Evolutionary conservation across 2,113 vertebrate species (phyloP).

Genomic region (Pungitius pungitius): DNA sequence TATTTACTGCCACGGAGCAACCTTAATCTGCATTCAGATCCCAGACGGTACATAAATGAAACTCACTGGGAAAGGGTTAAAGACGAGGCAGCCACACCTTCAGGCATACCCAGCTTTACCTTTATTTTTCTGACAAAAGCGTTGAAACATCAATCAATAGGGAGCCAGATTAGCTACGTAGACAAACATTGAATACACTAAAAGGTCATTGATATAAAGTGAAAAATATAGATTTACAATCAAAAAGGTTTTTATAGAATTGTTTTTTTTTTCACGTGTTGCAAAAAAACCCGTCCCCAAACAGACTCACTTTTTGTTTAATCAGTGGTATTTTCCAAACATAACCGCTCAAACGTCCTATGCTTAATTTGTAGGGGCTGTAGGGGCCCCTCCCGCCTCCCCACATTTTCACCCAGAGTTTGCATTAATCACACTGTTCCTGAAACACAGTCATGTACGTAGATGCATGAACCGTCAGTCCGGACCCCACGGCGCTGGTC

Average conservation of each 20-base stretch:
- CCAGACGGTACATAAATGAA: background rate
- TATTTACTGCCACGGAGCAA: background rate
- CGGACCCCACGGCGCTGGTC: too few species aligned
- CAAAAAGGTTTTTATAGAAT: too few species aligned
- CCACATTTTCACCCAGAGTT: background rate
- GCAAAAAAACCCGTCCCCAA: background rate
- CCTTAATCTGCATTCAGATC: background rate
- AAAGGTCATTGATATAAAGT: background rate
- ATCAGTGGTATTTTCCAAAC: background rate
- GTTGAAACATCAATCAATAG: background rate
- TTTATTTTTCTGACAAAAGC: background rate
- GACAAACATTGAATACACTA: background rate
- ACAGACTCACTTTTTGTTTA: background rate
- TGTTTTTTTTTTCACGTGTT: background rate
- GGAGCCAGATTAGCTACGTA: background rate
- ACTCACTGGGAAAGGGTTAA: too few species aligned
- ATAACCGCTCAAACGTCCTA: background rate
- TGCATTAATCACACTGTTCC: background rate
- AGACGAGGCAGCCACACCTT: background rate
- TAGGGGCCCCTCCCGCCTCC: too few species aligned
- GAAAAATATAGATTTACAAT: background rate
- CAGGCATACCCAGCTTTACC: background rate
- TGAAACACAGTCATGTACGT: background rate
- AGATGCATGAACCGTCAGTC: too few species aligned
- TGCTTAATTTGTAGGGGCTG: fast-evolving